Conservation (phyloP, 1,140 invertebrate species). For the Bombus difficillimus region DNA sequence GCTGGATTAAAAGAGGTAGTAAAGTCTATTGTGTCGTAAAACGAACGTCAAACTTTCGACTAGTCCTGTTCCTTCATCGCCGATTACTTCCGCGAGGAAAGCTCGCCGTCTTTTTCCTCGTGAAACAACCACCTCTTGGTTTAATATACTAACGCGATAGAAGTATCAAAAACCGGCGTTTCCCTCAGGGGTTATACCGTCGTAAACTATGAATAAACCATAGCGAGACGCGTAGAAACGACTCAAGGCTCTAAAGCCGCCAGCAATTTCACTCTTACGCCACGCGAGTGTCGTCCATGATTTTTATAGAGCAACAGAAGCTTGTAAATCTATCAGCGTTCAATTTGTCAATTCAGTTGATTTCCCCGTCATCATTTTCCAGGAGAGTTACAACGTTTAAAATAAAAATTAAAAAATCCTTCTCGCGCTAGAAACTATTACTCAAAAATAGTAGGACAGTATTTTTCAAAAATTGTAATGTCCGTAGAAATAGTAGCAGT, state of each 20-base stretch:
- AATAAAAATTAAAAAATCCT: background rate
- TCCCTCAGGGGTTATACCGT: background rate
- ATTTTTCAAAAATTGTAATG: too few relatives aligned
- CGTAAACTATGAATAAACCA: constrained; percentile 10
- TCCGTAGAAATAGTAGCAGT: too few relatives aligned
- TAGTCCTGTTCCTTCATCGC: background rate
- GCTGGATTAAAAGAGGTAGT: constrained; percentile 8
- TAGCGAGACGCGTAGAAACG: background rate
- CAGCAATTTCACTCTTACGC: background rate
- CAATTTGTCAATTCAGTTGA: constrained; percentile 36
- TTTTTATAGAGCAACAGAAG: background rate
- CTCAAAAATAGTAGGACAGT: too few relatives aligned
- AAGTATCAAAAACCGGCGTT: background rate
- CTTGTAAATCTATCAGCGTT: constrained; percentile 25
- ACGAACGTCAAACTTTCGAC: background rate
- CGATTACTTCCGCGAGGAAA: background rate
- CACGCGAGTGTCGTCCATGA: background rate
- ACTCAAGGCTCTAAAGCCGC: background rate
- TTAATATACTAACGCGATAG: background rate
- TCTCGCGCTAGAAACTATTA: too few relatives aligned
- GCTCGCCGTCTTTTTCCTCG: background rate
- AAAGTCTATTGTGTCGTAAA: background rate
- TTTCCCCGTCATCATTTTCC: background rate
- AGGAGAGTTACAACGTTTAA: background rate
- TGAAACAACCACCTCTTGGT: background rate